Conservation (phyloP, 2,113 vertebrate species). For the Callionymus lyra region DNA sequence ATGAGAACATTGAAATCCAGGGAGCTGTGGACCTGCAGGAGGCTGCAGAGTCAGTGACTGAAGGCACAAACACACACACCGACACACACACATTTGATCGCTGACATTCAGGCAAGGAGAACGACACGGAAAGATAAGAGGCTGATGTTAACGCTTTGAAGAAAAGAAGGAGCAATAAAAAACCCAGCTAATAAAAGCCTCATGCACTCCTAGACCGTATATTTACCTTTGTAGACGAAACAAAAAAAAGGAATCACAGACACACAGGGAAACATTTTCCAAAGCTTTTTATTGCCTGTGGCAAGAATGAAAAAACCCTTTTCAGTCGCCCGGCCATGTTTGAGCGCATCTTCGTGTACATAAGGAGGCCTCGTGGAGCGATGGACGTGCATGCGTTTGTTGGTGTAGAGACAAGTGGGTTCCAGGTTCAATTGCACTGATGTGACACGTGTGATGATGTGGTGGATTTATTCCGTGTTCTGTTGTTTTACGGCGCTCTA, state of each 20-base stretch:
- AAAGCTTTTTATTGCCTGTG: conserved; percentile 17
- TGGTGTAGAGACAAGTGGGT: conserved; percentile 48
- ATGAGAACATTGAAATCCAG: conserved; percentile 49
- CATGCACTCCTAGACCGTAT: too few species aligned
- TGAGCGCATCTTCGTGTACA: conserved; percentile 42
- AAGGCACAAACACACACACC: background rate
- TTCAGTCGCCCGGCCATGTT: too few species aligned
- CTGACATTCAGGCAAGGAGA: conserved; percentile 37
- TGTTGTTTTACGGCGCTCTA: conserved; percentile 31
- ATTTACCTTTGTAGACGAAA: too few species aligned
- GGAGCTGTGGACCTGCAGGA: conserved; percentile 26
- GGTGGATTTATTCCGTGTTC: conserved; percentile 34
- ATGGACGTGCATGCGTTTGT: conserved; percentile 61
- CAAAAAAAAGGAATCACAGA: conserved; percentile 10
- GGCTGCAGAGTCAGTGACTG: conserved; percentile 20
- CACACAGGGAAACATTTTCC: conserved; percentile 27
- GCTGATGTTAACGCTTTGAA: conserved; percentile 25
- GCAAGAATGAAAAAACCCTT: too few species aligned
- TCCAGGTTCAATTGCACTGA: conserved; percentile 68
- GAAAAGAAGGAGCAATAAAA: conserved; percentile 49
- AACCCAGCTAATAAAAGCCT: conserved; percentile 1
- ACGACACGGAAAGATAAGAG: conserved; percentile 29
- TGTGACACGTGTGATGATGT: conserved; percentile 50
- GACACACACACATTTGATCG: conserved; percentile 22
- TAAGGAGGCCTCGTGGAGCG: conserved; percentile 42